Evolutionary conservation across 1,140 invertebrate species (phyloP), one percentile per base, ranked within the genome.

Genomic region (Zaprionus camerounensis): DNA sequence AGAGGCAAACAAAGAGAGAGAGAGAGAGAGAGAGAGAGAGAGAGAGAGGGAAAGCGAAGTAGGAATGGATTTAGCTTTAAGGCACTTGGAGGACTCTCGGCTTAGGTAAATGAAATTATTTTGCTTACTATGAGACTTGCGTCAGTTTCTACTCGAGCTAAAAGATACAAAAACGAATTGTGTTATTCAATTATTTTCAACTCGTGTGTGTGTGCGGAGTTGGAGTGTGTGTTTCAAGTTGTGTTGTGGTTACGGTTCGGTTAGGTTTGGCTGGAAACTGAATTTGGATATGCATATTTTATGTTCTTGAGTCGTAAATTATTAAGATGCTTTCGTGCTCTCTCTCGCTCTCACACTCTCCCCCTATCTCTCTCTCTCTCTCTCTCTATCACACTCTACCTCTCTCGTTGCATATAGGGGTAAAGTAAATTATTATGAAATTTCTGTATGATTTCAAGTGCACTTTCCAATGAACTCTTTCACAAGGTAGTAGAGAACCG

Each of bases 211-310:
- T 17, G 41, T 17, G 41, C n/a, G n/a, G n/a, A n/a, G n/a, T n/a
- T n/a, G n/a, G n/a, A n/a, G n/a, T n/a, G n/a, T 17, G n/a, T 44
- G n/a, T 41, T 41, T 41, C 15, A 44, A 44, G 41, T 17, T 46
- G 41, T 46, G n/a, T 46, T 46, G 41, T 17, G 22, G 46, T 51
- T 63, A 38, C 41, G 24, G 26, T 12, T 64, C 5, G 31, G 41
- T 65, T 26, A 12, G 20, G 41, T 41, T 61, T 61, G 41, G 31
- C 17, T 13, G 26, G 6, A n/a, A 38, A 24, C 17, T 36, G 63
- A 34, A 71, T 66, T 36, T 36, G 26, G 31, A 49, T 72, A 66
- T 66, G 70, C 70, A 59, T 66, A 72, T 66, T 66, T 58, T 24
- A 58, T 44, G 44, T 46, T 44, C 26, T 17, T 15, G 36, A 26